Conservation (phyloP, 2,888 invertebrate species). For the Exocentrus adspersus region DNA sequence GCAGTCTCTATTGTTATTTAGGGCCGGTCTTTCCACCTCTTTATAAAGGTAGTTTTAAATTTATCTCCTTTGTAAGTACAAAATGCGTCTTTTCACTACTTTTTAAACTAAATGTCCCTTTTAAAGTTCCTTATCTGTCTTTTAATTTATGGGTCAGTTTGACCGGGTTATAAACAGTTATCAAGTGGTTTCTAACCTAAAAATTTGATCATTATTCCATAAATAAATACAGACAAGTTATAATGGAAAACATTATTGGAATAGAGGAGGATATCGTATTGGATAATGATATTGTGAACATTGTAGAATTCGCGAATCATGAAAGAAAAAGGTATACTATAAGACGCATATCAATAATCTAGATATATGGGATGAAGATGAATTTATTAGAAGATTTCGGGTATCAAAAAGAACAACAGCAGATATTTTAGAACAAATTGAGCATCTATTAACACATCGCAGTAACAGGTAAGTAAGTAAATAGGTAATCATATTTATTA, state of each 20-base stretch:
- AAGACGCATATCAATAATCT: neutral
- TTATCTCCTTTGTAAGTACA: neutral
- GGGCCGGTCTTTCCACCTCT: neutral
- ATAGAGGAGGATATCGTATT: too few species aligned
- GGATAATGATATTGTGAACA: neutral
- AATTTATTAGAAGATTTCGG: neutral
- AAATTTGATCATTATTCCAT: too few species aligned
- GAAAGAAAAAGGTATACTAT: too few species aligned
- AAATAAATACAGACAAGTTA: too few species aligned
- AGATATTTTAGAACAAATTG: neutral
- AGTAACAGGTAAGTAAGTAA: neutral
- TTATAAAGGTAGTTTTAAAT: too few species aligned
- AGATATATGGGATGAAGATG: neutral
- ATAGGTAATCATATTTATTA: neutral
- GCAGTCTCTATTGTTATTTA: too few species aligned
- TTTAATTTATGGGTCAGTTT: neutral
- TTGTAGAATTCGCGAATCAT: neutral
- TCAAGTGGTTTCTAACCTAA: too few species aligned
- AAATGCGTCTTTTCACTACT: neutral
- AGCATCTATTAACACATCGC: neutral
- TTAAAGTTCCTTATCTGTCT: neutral
- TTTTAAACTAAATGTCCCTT: neutral
- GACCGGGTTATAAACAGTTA: neutral
- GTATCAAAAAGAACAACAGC: neutral
- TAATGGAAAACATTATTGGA: too few species aligned